A percentile compares a stretch with the other conserved stretches of the same genome.
Evolutionary conservation across 2,888 invertebrate genomes (phyloP).

Genomic region (Caenorhabditis sp.): DNA sequence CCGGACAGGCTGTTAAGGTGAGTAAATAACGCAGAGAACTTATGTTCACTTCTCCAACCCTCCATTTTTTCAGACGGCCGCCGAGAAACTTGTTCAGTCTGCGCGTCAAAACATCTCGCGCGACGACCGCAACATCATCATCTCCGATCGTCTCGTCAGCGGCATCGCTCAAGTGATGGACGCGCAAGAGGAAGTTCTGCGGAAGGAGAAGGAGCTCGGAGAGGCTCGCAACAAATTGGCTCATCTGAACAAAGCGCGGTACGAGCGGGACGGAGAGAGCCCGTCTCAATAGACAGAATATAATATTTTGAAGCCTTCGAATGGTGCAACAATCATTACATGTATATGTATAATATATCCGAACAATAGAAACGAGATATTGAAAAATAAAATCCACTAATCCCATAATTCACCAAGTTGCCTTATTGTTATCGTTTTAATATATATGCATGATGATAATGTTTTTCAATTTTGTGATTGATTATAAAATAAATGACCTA

Average conservation of each 20-base stretch:
- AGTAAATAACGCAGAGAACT: not conserved
- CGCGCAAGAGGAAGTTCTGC: conserved; percentile 85
- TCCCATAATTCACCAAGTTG: conserved; percentile 15
- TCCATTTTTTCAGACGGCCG: conserved; percentile 85
- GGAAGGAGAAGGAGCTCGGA: conserved; percentile 90
- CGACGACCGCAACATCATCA: conserved; percentile 91
- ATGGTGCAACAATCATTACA: conserved; percentile 47
- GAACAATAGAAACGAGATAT: no score
- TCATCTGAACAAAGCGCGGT: conserved; percentile 93
- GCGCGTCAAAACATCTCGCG: conserved; percentile 85
- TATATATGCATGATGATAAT: not conserved
- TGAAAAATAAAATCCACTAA: not conserved
- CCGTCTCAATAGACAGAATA: not conserved
- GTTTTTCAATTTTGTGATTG: no score
- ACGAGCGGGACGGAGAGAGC: conserved; percentile 81
- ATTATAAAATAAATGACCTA: no score
- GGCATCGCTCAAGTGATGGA: conserved; percentile 79
- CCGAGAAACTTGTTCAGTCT: conserved; percentile 95
- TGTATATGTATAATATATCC: conserved; percentile 39
- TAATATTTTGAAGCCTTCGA: not conserved
- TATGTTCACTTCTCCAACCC: not conserved
- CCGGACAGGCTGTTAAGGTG: conserved; percentile 72
- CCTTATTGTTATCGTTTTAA: conserved; percentile 10
- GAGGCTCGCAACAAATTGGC: conserved; percentile 92
- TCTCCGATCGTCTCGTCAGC: conserved; percentile 91